A percentile compares a stretch with the other conserved stretches of the same genome.
Conservation (phyloP, 2,888 invertebrate species). For the Andrena bicolor region DNA sequence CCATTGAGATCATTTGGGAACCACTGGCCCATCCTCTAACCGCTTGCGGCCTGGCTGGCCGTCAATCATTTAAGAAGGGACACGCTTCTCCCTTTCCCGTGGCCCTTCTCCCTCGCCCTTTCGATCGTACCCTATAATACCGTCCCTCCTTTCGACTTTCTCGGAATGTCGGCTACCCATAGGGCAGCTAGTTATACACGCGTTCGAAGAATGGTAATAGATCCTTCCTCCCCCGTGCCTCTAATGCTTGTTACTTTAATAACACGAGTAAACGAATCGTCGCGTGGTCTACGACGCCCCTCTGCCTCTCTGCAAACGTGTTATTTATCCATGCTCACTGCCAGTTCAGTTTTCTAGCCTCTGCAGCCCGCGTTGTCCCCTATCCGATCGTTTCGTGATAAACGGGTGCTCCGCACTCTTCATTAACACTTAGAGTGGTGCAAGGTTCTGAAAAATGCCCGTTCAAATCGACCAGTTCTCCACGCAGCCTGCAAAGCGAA, state of each 20-base stretch:
- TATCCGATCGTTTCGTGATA: no score
- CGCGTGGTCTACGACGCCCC: background rate
- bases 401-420: no score
- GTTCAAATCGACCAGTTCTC: no score
- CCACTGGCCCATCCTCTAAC: conserved; percentile 71
- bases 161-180: conserved; percentile 55
- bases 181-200: conserved; percentile 2
- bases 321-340: background rate
- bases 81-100: conserved; percentile 63
- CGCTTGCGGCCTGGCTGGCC: conserved; percentile 69
- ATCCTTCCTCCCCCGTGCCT: background rate
- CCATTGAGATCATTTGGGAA: conserved; percentile 63
- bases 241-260: background rate
- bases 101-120: conserved; percentile 39
- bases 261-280: background rate
- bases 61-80: conserved; percentile 77
- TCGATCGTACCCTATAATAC: conserved; percentile 51
- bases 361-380: no score
- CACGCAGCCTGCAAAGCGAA: no score
- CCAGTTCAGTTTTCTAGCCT: no score
- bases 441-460: no score
- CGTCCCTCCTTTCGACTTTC: conserved; percentile 55
- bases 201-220: conserved; percentile 14
- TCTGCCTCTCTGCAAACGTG: no score
- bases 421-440: no score